Percentiles rank a stretch among this genome's conserved stretches.
These are phyloP conservation scores for Dicranocentrus wangi DNA, from an alignment of 2,888 invertebrate genomes.

Conservation along the genomic window DNA sequence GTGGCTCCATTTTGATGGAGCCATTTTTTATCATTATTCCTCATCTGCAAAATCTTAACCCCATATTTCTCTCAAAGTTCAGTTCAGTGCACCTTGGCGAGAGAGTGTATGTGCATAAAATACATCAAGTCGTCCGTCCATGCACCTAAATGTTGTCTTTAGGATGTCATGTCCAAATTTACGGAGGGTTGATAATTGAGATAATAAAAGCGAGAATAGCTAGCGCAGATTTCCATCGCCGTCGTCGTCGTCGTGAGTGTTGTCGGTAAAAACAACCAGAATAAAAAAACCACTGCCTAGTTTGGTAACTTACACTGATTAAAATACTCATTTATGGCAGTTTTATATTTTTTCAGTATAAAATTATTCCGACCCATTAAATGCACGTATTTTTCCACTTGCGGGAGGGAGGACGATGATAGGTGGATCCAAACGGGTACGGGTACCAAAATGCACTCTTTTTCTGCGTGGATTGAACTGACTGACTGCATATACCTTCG, in stretches of 20 bases:
- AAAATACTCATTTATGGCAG: constrained; percentile 32
- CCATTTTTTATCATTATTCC: neutral
- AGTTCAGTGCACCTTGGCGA: constrained; percentile 2
- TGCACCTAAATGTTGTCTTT: no score
- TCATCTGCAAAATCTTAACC: no score
- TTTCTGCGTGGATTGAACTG: neutral
- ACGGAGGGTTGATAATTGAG: constrained; percentile 15
- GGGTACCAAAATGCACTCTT: neutral
- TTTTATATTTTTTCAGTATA: constrained; percentile 8
- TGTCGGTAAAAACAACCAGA: neutral
- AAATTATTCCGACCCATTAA: constrained; percentile 18
- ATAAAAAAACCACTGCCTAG: constrained; percentile 12
- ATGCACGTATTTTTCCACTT: no score
- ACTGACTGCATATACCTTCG: neutral
- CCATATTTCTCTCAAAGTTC: neutral
- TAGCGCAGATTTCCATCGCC: neutral
- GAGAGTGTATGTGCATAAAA: no score
- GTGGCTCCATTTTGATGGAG: constrained; percentile 23
- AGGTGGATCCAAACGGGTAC: neutral
- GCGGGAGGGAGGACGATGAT: neutral
- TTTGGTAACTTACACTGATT: constrained; percentile 18
- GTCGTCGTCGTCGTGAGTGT: no score
- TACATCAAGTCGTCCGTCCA: no score
- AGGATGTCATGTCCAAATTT: constrained; percentile 1
- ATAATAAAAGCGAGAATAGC: constrained; percentile 15